Evolutionary conservation across 2,113 vertebrate genomes (phyloP).

Genomic region (Myotis davidii): DNA sequence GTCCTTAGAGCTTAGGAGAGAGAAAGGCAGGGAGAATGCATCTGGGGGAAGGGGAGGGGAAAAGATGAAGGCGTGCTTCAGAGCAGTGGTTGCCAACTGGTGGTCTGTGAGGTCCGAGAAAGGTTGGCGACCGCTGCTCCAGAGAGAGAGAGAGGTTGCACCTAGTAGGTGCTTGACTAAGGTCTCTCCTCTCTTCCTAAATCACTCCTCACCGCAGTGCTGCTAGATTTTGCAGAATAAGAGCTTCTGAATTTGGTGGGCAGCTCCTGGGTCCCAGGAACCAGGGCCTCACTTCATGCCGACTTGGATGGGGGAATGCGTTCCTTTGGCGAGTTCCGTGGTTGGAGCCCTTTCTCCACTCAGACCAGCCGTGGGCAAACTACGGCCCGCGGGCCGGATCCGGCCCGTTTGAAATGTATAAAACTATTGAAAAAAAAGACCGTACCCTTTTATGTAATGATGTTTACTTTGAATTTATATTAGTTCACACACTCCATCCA

Average conservation of each 20-base stretch:
- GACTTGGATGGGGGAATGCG: not conserved
- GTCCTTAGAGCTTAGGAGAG: not conserved
- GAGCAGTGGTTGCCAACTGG: too few relatives aligned
- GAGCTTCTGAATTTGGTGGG: not conserved
- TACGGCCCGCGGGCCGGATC: too few relatives aligned
- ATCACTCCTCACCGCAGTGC: not conserved
- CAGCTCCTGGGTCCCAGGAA: not conserved
- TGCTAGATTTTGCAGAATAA: not conserved
- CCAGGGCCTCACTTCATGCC: constrained; percentile 47
- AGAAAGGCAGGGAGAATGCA: not conserved
- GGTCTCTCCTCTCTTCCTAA: not conserved
- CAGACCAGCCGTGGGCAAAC: too few relatives aligned
- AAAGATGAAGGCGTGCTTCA: not conserved
- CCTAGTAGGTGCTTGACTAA: not conserved
- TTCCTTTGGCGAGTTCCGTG: not conserved
- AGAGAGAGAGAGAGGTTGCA: not conserved
- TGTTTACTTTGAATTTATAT: too few relatives aligned
- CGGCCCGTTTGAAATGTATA: too few relatives aligned
- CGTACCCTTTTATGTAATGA: too few relatives aligned
- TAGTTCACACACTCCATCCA: too few relatives aligned
- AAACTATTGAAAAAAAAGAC: too few relatives aligned
- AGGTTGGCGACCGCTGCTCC: too few relatives aligned
- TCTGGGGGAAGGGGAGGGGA: not conserved
- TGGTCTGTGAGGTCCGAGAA: too few relatives aligned
- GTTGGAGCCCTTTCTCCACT: not conserved